A percentile compares a stretch with the other conserved stretches of the same genome.
phyloP scores from a whole-genome alignment of 64 coral and sea anemone genomes.

The Exaiptasia diaphana region DNA sequence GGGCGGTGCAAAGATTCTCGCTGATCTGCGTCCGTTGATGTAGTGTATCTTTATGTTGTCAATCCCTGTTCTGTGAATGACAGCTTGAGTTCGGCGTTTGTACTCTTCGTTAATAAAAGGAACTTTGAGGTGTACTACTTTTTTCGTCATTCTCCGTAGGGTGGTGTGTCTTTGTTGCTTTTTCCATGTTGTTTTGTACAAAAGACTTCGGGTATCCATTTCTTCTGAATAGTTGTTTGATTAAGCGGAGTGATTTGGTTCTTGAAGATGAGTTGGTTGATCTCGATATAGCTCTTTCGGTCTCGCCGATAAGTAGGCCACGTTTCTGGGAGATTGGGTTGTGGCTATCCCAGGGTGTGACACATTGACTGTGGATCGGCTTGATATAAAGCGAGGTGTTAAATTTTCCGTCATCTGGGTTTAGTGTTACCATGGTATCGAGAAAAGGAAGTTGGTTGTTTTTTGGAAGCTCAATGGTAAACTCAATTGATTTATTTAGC shows the following conservation, averaged over 20 bases:
- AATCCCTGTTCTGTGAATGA: neutral
- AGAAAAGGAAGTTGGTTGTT: neutral
- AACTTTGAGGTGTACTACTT: neutral
- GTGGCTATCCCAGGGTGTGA: too few species aligned
- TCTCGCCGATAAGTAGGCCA: neutral
- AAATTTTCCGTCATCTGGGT: neutral
- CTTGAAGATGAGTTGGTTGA: neutral
- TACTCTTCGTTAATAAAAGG: neutral
- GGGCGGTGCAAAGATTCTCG: neutral
- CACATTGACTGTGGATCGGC: neutral
- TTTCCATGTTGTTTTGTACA: too few species aligned
- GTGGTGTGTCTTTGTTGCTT: too few species aligned
- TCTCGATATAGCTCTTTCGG: neutral
- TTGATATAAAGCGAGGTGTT: neutral
- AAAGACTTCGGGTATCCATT: neutral
- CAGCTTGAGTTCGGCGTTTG: neutral
- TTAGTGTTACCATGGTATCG: neutral
- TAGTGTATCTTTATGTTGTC: neutral
- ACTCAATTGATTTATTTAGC: neutral
- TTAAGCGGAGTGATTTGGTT: neutral
- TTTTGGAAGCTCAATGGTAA: neutral
- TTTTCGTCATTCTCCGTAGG: too few species aligned
- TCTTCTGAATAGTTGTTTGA: neutral
- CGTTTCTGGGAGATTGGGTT: neutral
- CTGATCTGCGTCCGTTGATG: neutral